Base-by-base conservation (phyloP, 2,888 invertebrate species). In the Boloria selene region DNA sequence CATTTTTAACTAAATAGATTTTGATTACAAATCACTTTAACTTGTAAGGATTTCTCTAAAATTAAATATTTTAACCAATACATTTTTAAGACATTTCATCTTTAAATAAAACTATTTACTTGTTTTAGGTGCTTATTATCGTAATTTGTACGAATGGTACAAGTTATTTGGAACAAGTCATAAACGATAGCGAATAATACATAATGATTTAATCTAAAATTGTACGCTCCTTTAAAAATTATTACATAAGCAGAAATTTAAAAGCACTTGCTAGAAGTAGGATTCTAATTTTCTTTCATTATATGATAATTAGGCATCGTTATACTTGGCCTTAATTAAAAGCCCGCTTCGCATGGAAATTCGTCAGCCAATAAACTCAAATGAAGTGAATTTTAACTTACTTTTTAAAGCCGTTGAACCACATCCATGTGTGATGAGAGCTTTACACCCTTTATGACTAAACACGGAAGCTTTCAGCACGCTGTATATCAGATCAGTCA, bases 331-430 rank as follows among this genome's bases (percentile, higher is more conserved):
- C 50, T 49, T 50, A 59, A 59, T 59, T 47, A 59, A 59, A 50
- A 49, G 49, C 59, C 17, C 14, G 31, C 47, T 17, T 13, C 3
- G 38, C 59, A 38, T 59, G 47, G 49, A 59, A 59, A 59, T 17
- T 58, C 45, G 49, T 47, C 49, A 59, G 49, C 49, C 49, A 59
- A 59, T 59, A 59, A 59, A 50, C 49, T 38, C 31, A 59, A 59
- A 59, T 59, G 50, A 59, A 59, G 59, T 59, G 59, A 59, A 50
- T 59, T 59, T 59, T 59, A 59, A 59, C 38, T 59, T 50, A 59
- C 59, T 59, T 17, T 59, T 59, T 59, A 49, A 59, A 38, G 59
- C 59, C 58, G 56, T 49, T 5, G 55, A 50, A 50, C 59, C 59
- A 31, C 38, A 59, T 59, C 49, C 59, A 59, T 50, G 50, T 59